These are phyloP conservation scores for Carassius carassius DNA, from an alignment of 2,113 vertebrate genomes.

Conservation along the genomic window DNA sequence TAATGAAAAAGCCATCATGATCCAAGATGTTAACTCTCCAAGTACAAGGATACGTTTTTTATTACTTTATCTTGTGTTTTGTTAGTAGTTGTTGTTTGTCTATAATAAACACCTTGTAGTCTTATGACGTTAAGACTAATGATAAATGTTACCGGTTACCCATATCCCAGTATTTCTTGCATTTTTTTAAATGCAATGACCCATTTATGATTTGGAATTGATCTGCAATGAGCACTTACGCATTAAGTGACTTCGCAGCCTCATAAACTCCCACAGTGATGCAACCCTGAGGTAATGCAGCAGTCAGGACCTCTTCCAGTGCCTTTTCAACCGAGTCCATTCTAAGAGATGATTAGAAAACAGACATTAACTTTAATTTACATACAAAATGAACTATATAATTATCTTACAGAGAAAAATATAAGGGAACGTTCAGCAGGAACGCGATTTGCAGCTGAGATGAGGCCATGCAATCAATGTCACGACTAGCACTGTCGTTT, in stretches of 20 bases:
- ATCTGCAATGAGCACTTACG: conserved; percentile 77
- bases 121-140: background rate
- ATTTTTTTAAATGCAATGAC: background rate
- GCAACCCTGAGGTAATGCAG: conserved; percentile 88
- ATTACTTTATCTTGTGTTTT: no score
- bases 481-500: background rate
- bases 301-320: conserved; percentile 88
- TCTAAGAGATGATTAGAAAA: conserved; percentile 63
- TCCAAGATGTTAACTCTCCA: no score
- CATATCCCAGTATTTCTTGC: no score
- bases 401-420: background rate
- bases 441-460: background rate
- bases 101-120: no score
- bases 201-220: background rate
- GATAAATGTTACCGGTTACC: background rate
- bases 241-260: conserved; percentile 91
- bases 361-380: background rate
- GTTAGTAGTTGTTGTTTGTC: background rate
- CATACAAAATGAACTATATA: background rate
- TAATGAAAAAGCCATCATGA: no score
- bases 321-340: conserved; percentile 91
- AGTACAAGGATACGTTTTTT: no score
- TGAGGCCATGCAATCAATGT: background rate
- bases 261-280: conserved; percentile 93
- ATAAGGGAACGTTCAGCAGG: background rate